A percentile compares a stretch with the other conserved stretches of the same genome.
These are phyloP conservation scores for Coracopsis vasa DNA, from an alignment of 2,113 vertebrate species.

Conservation along the genomic window DNA sequence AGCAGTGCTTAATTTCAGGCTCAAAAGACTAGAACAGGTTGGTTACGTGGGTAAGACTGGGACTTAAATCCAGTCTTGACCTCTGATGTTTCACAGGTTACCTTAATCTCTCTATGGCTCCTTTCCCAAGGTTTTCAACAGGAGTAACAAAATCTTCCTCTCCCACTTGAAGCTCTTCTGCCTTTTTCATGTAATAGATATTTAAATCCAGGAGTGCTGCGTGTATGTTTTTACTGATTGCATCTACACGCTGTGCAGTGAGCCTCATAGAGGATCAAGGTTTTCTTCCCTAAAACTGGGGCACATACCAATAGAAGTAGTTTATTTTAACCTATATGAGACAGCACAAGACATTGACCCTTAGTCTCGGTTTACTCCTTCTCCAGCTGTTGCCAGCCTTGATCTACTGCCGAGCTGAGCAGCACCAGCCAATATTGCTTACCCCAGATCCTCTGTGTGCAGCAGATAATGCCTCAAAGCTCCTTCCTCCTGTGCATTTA, in stretches of 20 bases:
- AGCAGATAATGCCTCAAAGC: constrained; percentile 52
- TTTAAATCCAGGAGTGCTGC: neutral
- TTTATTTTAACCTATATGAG: neutral
- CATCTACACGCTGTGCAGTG: rapidly evolving
- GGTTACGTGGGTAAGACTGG: rapidly evolving
- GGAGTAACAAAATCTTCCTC: neutral
- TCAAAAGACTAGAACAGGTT: neutral
- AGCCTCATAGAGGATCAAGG: rapidly evolving
- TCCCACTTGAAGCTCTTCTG: neutral
- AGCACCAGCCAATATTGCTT: neutral
- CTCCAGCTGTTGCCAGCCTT: neutral
- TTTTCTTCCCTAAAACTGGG: neutral
- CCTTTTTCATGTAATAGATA: neutral
- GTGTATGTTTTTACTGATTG: rapidly evolving
- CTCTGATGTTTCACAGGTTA: neutral
- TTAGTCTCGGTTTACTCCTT: neutral
- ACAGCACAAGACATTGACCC: neutral
- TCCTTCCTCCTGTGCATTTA: constrained; percentile 43
- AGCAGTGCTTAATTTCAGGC: neutral
- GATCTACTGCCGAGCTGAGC: neutral
- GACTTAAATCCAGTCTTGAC: neutral
- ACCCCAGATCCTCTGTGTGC: neutral
- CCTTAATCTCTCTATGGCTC: neutral
- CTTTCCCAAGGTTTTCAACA: neutral
- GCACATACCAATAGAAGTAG: rapidly evolving